Evolutionary conservation across 2,888 invertebrate genomes (phyloP), one percentile per base, ranked within the genome.

Genomic region (Polymixis flavicincta): DNA sequence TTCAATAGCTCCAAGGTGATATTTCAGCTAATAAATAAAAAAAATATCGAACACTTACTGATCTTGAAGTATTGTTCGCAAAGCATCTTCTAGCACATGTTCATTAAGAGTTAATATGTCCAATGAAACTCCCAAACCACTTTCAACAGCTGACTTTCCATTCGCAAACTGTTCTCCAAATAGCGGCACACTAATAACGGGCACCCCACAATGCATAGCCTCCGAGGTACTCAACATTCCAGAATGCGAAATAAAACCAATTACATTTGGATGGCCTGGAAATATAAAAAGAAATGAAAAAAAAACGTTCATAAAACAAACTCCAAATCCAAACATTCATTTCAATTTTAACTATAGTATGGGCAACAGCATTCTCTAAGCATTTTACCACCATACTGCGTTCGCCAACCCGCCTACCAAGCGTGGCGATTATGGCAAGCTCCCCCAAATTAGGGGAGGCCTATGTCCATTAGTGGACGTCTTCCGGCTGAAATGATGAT

Each of bases 121-220:
- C 28, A 70, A 50, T 25, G 45, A 42, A 61, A 96, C 92, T 37
- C 96, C 97, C 2, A 94, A 94, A 9, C 96, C 96, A 68, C 89
- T 92, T 68, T 94, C 94, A 83, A 94, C 92, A 5, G 95, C 88
- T 7, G 95, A 93, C 55, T 89, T 91, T 25, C 96, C 95, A 88
- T 97, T 97, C 2, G 93, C 92, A 83, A 93, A 93, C 87, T 97
- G 97, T 85, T 97, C 97, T 22, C 97, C 97, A 85, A 95, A 96
- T 76, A 97, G 93, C 22, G 97, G 97, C 85, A 97, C 94, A 60
- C 95, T 92, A 9, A 97, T 84, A 63, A 96, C 91, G 25, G 97
- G 90, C 8, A 90, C 88, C 45, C 90, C 90, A 70, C 88, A 89
- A 76, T 96, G 94, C 55, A 96, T 94, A 11, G 96, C 96, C 88